These are phyloP conservation scores for Drosophila diplacantha DNA, from an alignment of 2,888 invertebrate genomes.

Conservation along the genomic window DNA sequence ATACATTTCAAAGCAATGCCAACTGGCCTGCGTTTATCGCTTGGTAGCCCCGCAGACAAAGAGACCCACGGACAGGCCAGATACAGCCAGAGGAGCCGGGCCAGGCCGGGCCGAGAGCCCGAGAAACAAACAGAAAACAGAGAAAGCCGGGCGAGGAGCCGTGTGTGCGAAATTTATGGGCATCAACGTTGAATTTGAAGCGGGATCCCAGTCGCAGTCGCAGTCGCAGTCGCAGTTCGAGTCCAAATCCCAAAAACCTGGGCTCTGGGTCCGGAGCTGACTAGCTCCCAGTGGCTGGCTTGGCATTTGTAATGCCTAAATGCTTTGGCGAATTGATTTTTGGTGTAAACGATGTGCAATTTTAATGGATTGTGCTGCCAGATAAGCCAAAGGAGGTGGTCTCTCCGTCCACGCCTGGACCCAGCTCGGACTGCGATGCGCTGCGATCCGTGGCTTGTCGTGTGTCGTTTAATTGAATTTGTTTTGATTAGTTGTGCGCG, in stretches of 20 bases:
- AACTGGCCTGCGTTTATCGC: conserved; percentile 66
- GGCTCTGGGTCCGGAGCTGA: conserved; percentile 24
- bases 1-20: conserved; percentile 69
- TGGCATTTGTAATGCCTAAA: conserved; percentile 76
- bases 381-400: conserved; percentile 68
- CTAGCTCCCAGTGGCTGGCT: conserved; percentile 58
- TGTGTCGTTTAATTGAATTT: conserved; percentile 72
- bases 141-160: conserved; percentile 40
- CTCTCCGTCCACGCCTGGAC: background rate
- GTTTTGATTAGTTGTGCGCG: conserved; percentile 69
- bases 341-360: conserved; percentile 78
- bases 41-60: conserved; percentile 54
- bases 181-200: conserved; percentile 75
- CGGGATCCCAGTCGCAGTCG: conserved; percentile 49
- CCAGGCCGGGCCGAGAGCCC: background rate
- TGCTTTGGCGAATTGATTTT: conserved; percentile 78
- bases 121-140: conserved; percentile 35
- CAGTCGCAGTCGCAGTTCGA: conserved; percentile 19
- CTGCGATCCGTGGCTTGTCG: conserved; percentile 20
- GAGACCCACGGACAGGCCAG: conserved; percentile 19
- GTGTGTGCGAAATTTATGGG: conserved; percentile 74
- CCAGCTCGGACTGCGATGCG: conserved; percentile 3
- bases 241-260: conserved; percentile 18
- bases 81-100: conserved; percentile 19
- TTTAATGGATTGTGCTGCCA: conserved; percentile 77